Percentiles rank a stretch among this genome's conserved stretches.
Evolutionary conservation across 2,797 vertebrate genomes (phyloP).

Genomic region (Sarcophilus harrisii): DNA sequence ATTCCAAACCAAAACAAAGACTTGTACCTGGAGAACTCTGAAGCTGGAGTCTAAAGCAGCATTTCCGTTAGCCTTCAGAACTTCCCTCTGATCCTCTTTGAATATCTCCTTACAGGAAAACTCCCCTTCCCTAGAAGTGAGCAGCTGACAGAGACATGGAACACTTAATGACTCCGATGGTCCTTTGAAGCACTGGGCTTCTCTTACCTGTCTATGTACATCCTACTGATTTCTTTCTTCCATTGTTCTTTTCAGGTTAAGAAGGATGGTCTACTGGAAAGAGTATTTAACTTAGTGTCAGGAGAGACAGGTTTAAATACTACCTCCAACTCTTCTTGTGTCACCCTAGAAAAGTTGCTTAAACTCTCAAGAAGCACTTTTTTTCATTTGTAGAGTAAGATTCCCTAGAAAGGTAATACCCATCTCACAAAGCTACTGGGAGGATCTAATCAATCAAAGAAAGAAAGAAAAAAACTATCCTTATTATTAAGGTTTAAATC

Average conservation of each 20-base stretch:
- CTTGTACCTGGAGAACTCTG: slow-evolving; percentile 63
- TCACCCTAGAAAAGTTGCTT: neutral
- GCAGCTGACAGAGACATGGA: neutral
- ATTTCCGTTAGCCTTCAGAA: slow-evolving; percentile 55
- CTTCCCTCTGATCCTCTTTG: slow-evolving; percentile 4
- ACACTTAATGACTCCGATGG: neutral
- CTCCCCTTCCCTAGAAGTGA: neutral
- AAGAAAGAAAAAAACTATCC: neutral
- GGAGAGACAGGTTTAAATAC: neutral
- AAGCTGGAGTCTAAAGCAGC: slow-evolving; percentile 61
- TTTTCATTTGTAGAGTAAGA: neutral
- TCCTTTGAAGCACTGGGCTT: neutral
- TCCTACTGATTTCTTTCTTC: slow-evolving; percentile 48
- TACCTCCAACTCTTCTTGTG: neutral
- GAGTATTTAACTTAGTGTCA: neutral
- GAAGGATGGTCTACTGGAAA: neutral
- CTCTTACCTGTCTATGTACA: slow-evolving; percentile 6
- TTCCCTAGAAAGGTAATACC: neutral
- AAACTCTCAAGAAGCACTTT: neutral
- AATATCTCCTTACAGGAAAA: slow-evolving; percentile 46
- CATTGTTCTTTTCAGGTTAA: neutral
- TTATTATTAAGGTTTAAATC: neutral
- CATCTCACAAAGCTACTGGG: neutral
- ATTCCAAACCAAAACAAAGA: slow-evolving; percentile 77
- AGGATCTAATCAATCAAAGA: neutral